phyloP scores from a whole-genome alignment of 2,113 vertebrate genomes.

The Laticauda laticaudata region DNA sequence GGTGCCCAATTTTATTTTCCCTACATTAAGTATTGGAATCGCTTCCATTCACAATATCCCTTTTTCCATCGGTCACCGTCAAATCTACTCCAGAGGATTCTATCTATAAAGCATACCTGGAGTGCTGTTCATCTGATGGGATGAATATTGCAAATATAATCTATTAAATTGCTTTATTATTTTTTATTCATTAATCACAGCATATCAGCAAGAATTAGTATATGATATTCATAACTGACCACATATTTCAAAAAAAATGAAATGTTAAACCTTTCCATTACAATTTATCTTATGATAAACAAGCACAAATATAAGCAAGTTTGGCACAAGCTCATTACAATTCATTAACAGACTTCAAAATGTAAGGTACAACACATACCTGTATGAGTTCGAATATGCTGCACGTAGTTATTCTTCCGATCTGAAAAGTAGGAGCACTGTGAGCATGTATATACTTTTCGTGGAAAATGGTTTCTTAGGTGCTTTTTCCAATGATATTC shows the following conservation, averaged over 20 bases:
- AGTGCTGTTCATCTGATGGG: not conserved
- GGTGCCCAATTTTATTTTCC: not conserved
- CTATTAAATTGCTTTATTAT: not conserved
- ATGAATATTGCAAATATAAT: not conserved
- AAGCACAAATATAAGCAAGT: not conserved
- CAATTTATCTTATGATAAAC: not conserved
- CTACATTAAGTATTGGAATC: not conserved
- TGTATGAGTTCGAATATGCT: conserved; percentile 96
- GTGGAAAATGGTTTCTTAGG: conserved; percentile 95
- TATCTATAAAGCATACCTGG: not conserved
- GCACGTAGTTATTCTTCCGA: conserved; percentile 97
- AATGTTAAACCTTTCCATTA: not conserved
- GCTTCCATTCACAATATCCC: not conserved
- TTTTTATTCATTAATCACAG: not conserved
- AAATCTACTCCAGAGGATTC: not conserved
- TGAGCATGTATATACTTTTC: conserved; percentile 94
- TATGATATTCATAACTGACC: too few species aligned
- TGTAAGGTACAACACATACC: conserved; percentile 68
- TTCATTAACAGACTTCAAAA: not conserved
- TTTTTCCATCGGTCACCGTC: not conserved
- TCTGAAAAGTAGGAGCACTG: conserved; percentile 98
- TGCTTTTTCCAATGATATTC: conserved; percentile 99
- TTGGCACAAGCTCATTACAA: not conserved
- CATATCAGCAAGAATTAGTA: not conserved
- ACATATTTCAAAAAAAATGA: not conserved